These are phyloP conservation scores for Lophura nycthemera DNA, from an alignment of 2,113 vertebrate genomes.

Conservation along the genomic window DNA sequence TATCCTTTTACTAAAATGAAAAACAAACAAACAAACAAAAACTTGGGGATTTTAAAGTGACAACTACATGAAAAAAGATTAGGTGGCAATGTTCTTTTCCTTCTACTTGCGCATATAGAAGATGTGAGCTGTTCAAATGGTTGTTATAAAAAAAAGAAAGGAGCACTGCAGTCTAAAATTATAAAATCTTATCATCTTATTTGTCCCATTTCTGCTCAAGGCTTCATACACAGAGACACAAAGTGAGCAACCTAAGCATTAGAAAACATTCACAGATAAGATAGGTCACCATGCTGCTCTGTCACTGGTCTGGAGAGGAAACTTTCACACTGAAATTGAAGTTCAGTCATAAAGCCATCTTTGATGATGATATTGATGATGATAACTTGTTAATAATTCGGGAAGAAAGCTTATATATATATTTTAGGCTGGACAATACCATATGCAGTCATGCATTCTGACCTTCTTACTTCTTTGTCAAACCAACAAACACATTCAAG, in stretches of 20 bases:
- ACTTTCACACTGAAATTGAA: not conserved
- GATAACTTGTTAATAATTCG: not conserved
- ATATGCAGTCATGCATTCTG: not conserved
- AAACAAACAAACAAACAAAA: not conserved
- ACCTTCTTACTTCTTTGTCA: not conserved
- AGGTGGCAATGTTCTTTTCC: not conserved
- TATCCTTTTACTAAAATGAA: not conserved
- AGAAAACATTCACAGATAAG: not conserved
- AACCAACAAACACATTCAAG: not conserved
- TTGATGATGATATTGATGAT: not conserved
- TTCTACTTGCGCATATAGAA: not conserved
- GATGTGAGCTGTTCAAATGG: not conserved
- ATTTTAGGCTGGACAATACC: not conserved
- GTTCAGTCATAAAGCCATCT: not conserved
- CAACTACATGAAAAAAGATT: fast-evolving
- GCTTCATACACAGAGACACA: not conserved
- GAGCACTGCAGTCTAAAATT: not conserved
- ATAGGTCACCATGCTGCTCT: not conserved
- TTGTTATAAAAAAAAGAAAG: not conserved
- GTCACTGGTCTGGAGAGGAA: not conserved
- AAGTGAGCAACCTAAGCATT: not conserved
- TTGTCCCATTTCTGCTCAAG: not conserved
- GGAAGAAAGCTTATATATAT: not conserved
- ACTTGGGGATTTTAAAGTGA: not conserved
- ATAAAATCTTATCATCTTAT: not conserved